These are phyloP conservation scores for Calidris pugnax DNA, from an alignment of 2,113 vertebrate genomes.

Conservation along the genomic window DNA sequence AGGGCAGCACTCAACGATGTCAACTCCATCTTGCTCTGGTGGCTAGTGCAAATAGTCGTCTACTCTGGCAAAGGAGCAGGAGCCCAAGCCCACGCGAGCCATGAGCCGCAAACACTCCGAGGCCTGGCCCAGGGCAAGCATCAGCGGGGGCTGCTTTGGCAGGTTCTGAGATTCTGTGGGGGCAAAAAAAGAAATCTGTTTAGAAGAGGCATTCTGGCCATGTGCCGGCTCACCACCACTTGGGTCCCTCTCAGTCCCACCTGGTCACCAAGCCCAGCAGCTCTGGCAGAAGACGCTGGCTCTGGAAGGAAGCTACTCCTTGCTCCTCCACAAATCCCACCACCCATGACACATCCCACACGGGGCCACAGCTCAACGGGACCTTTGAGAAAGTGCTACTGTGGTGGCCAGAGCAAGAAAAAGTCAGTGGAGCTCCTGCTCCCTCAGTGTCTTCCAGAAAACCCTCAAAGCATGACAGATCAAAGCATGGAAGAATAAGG, in stretches of 20 bases:
- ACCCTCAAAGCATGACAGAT: not conserved
- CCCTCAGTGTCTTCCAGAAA: not conserved
- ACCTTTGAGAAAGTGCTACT: not conserved
- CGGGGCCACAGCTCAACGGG: not conserved
- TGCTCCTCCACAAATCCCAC: not conserved
- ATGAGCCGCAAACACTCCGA: conserved; percentile 97
- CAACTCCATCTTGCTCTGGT: conserved; percentile 33
- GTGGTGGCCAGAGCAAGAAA: not conserved
- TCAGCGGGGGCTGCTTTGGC: conserved; percentile 96
- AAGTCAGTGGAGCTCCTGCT: not conserved
- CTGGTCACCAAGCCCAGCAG: not conserved
- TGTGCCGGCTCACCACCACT: rapidly evolving
- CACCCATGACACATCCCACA: rapidly evolving
- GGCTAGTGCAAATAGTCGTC: conserved; percentile 99
- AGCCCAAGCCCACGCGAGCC: conserved; percentile 92
- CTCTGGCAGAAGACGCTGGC: not conserved
- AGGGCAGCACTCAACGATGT: conserved; percentile 55
- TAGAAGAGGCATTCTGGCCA: not conserved
- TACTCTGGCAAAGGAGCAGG: conserved; percentile 98
- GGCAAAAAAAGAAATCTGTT: conserved; percentile 10
- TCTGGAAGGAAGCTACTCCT: not conserved
- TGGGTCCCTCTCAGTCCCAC: rapidly evolving
- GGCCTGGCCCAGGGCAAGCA: conserved; percentile 96
- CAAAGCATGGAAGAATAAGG: not conserved
- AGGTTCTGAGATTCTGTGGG: conserved; percentile 94